A percentile compares a stretch with the other conserved stretches of the same genome.
Evolutionary conservation across 1,140 invertebrate species (phyloP).

Genomic region (Melanaphis sacchari): DNA sequence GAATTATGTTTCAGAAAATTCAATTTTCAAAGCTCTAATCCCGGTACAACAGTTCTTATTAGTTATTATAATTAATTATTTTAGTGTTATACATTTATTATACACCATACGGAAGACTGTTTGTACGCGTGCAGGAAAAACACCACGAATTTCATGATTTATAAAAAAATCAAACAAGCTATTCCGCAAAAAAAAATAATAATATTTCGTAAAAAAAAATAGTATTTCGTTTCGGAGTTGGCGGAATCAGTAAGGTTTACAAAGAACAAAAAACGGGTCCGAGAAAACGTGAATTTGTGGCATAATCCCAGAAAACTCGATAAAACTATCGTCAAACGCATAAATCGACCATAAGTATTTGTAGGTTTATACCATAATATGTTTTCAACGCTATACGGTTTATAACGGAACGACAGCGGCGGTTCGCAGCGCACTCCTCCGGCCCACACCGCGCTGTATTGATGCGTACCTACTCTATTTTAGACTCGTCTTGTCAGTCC

Average conservation of each 20-base stretch:
- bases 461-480: neutral
- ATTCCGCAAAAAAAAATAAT: neutral
- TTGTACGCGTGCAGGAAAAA: neutral
- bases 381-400: neutral
- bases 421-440: neutral
- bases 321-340: neutral
- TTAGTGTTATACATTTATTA: too few species aligned
- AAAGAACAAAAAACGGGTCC: neutral
- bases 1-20: neutral
- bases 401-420: neutral
- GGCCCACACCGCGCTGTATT: neutral
- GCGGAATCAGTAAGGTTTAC: neutral
- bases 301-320: neutral
- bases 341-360: neutral
- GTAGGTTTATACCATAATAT: neutral
- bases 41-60: neutral
- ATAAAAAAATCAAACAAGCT: neutral
- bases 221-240: neutral
- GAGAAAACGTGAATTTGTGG: neutral
- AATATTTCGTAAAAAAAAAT: neutral
- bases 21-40: neutral
- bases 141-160: neutral
- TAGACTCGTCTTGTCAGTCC: slow-evolving; percentile 40
- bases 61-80: neutral
- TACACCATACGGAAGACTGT: neutral